Base-by-base conservation (phyloP, 2,888 invertebrate genomes). In the Drosophila siamana region DNA sequence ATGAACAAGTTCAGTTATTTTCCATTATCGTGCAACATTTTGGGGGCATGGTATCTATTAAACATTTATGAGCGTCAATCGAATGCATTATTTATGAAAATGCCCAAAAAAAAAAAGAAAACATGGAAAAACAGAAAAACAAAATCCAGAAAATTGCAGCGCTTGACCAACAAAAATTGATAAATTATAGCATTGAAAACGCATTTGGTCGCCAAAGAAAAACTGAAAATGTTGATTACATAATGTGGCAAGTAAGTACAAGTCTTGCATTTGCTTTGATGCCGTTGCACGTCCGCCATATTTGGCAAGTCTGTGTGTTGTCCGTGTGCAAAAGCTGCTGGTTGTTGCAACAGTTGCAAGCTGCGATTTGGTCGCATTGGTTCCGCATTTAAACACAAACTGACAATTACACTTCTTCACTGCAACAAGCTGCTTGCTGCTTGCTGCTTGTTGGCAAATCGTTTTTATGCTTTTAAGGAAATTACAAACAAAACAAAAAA, bases 391-490 rank as follows among this genome's bases (percentile, higher is more conserved):
- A 69, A 65, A 48, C 38, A 52, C 38, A 59, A 59, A 66, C 65
- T 78, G 81, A 77, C 75, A 75, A 66, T 88, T 76, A 69, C 66
- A 55, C 48, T 67, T 62, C 65, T 57, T 41, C 33, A 40, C 54
- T 47, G 51, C 61, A 68, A 60, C 59, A 69, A 64, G 59, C 72
- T 64, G 81, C 40, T 57, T 72, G 4, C 4, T n/a, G 65, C 57
- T 69, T 64, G 81, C 40, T 57, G 74, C 11, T n/a, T n/a, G 65
- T 57, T 69, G 75, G 85, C 88, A 85, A 85, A 85, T 88, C 81
- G 85, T 80, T 85, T 83, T 88, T 84, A 55, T 73, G 71, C 85
- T 84, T 88, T 88, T 86, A 85, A 88, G 85, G 87, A 86, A 80
- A 88, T 74, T 78, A 56, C 75, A 72, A 56, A 60, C n/a, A 43